phyloP scores from a whole-genome alignment of 1,140 invertebrate genomes.

The Drosophila sturtevanti region DNA sequence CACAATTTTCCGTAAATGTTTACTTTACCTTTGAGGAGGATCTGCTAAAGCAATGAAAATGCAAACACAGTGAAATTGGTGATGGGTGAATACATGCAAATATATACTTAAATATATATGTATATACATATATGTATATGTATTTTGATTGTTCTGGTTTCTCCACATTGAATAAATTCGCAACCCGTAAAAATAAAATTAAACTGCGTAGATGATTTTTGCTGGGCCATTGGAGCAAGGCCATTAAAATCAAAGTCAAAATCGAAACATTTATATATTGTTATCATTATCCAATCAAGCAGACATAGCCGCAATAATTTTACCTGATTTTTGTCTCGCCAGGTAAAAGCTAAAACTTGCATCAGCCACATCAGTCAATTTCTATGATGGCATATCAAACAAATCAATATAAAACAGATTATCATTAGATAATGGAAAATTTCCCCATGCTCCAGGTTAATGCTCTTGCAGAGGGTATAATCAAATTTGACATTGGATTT shows the following conservation, averaged over 20 bases:
- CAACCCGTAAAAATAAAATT: neutral
- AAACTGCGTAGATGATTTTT: conserved; percentile 3
- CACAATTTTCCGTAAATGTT: neutral
- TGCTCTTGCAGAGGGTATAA: neutral
- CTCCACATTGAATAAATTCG: conserved; percentile 6
- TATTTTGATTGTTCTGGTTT: neutral
- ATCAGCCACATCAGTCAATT: conserved; percentile 62
- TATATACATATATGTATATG: neutral
- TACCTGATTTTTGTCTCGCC: conserved; percentile 28
- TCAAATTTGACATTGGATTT: neutral
- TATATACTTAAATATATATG: neutral
- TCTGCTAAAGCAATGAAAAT: neutral
- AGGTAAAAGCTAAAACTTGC: conserved; percentile 39
- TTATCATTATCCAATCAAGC: conserved; percentile 18
- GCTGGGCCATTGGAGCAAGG: conserved; percentile 21
- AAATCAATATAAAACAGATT: conserved; percentile 7
- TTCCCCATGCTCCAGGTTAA: neutral
- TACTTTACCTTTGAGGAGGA: conserved; percentile 3
- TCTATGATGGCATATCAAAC: conserved; percentile 13
- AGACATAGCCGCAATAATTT: conserved; percentile 43
- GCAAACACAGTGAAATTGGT: neutral
- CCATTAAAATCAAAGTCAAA: conserved; percentile 7
- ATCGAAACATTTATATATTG: neutral
- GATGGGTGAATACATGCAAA: neutral
- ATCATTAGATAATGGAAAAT: conserved; percentile 5